phyloP scores from a whole-genome alignment of 2,113 vertebrate genomes.

The Ammodramus savannarum region DNA sequence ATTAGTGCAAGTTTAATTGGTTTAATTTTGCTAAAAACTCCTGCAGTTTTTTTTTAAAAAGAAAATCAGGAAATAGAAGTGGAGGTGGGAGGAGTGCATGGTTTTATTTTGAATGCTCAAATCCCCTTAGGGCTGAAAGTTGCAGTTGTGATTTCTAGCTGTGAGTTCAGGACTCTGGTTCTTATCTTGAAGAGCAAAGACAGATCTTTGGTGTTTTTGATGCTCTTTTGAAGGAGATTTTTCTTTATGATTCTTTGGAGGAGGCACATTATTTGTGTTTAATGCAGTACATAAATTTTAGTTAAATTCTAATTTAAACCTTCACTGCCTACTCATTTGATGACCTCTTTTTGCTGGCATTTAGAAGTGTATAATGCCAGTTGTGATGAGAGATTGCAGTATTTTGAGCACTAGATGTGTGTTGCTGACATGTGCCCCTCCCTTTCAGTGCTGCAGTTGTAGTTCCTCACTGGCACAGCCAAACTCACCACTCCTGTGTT shows the following conservation, averaged over 20 bases:
- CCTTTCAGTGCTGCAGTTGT: not conserved
- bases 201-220: not conserved
- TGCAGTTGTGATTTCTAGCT: not conserved
- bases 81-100: fast-evolving
- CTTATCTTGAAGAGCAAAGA: not conserved
- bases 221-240: not conserved
- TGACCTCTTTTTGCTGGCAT: not conserved
- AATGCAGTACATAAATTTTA: not conserved
- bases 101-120: not conserved
- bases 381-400: not conserved
- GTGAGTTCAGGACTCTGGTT: not conserved
- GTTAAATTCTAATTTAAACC: not conserved
- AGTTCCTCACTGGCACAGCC: not conserved
- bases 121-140: not conserved
- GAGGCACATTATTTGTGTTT: not conserved
- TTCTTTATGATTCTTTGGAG: not conserved
- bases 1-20: not conserved
- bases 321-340: not conserved
- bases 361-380: not conserved
- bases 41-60: not conserved
- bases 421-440: not conserved
- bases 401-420: not conserved
- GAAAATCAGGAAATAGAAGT: fast-evolving
- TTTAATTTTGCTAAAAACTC: not conserved
- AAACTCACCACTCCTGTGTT: not conserved